Percentiles rank a stretch among this genome's conserved stretches.
phyloP scores from a whole-genome alignment of 2,113 vertebrate genomes.

The Mesoclemmys tuberculata region DNA sequence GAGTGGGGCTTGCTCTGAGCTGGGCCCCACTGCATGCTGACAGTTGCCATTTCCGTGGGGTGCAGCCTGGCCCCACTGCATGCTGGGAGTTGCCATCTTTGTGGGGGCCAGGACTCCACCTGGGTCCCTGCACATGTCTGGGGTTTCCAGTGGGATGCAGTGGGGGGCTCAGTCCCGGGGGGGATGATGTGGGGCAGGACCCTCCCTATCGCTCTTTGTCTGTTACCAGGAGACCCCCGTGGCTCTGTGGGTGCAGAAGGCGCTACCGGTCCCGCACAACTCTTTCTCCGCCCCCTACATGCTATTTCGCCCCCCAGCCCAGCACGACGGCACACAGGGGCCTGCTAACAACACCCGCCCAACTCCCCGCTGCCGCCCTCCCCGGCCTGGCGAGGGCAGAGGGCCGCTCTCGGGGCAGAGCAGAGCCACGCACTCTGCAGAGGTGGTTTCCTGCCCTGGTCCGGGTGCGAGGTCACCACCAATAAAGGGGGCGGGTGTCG shows the following conservation, averaged over 20 bases:
- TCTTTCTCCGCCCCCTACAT: neutral
- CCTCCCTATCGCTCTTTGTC: neutral
- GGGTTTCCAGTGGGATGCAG: too few species aligned
- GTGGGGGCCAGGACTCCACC: too few species aligned
- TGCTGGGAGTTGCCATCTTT: too few species aligned
- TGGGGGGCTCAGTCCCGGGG: too few species aligned
- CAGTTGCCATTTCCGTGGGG: too few species aligned
- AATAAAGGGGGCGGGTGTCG: neutral
- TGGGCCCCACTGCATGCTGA: too few species aligned
- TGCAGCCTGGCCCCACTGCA: too few species aligned
- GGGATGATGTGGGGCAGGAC: neutral
- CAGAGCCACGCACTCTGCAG: too few species aligned
- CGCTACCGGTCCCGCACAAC: neutral
- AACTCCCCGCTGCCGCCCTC: fast-evolving
- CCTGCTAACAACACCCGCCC: too few species aligned
- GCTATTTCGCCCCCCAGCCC: neutral
- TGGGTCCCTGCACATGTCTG: too few species aligned
- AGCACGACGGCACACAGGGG: neutral
- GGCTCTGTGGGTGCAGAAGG: neutral
- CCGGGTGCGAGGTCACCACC: neutral
- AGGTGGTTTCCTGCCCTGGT: neutral
- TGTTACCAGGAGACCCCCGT: neutral
- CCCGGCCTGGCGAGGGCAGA: too few species aligned
- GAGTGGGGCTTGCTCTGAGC: too few species aligned
- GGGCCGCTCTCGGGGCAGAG: neutral